Evolutionary conservation across 92 coral and sea anemone species (phyloP).

Genomic region (Porites divaricata): DNA sequence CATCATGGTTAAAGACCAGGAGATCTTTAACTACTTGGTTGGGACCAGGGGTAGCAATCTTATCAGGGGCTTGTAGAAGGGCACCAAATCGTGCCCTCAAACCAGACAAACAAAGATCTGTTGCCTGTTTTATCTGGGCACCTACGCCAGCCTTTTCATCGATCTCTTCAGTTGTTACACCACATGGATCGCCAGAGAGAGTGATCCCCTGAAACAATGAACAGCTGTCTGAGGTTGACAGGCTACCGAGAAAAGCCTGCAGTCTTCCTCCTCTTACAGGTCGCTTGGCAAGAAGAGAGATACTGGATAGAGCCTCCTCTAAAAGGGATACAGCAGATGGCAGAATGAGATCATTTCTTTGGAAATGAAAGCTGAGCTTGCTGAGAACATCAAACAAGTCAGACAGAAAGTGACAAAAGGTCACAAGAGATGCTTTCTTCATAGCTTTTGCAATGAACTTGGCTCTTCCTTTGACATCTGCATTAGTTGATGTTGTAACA

Average conservation of each 20-base stretch:
- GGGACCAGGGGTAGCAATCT: constrained; percentile 25
- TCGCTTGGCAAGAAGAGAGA: constrained; percentile 23
- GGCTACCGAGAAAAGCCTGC: background rate
- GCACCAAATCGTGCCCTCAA: constrained; percentile 28
- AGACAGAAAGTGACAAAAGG: constrained; percentile 53
- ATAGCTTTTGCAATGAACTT: constrained; percentile 30
- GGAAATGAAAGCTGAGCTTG: constrained; percentile 48
- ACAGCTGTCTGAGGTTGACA: background rate
- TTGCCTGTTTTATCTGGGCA: constrained; percentile 35
- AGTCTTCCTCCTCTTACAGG: constrained; percentile 25
- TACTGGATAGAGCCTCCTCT: constrained; percentile 30
- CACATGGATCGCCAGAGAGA: constrained; percentile 18
- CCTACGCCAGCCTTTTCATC: constrained; percentile 17
- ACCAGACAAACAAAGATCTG: constrained; percentile 42
- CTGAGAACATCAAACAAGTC: constrained; percentile 48
- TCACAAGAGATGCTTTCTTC: constrained; percentile 32
- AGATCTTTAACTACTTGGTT: constrained; percentile 37
- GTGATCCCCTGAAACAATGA: constrained; percentile 23
- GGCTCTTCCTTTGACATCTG: constrained; percentile 52
- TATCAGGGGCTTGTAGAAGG: constrained; percentile 20
- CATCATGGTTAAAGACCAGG: constrained; percentile 46
- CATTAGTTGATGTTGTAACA: constrained; percentile 36
- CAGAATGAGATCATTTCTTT: constrained; percentile 52
- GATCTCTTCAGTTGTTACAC: background rate
- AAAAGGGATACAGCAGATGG: constrained; percentile 29